Base-by-base conservation (phyloP, 2,797 vertebrate species). In the Ambastaia sidthimunki region DNA sequence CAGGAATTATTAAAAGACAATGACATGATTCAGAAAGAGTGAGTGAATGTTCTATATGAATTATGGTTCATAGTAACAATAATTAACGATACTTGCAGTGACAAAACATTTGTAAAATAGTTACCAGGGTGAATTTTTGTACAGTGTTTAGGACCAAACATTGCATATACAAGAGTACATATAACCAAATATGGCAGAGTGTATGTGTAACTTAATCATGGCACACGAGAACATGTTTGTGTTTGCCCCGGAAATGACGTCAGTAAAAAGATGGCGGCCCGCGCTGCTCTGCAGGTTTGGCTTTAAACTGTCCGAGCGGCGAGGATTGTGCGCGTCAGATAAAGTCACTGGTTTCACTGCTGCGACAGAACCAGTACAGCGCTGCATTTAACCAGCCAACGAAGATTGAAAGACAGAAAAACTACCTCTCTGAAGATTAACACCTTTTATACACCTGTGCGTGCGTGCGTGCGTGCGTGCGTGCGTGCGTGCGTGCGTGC, bases 221-320 rank as follows among this genome's bases (percentile, higher is more conserved):
- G 34, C 34, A 37, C 34, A n/a, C n/a, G n/a, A n/a, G n/a, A 3
- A 12, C 7, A 4, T 48, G 18, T 79, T 79, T 74, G 28, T 37
- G 34, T 37, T 37, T 37, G 34, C 21, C 25, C 55, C 85, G 89
- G 89, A 90, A 88, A 83, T 88, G 87, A 88, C 84, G 79, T 25
- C 10, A n/a, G 21, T 34, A 12, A 55, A 78, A 37, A 63, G 67
- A 84, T 84, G 87, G 84, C 80, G 82, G 82, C 82, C 72, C 70
- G 71, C 81, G 78, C 81, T 82, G 31, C 50, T 71, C 23, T 86
- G 86, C 86, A 83, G 87, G 82, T 78, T 87, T 84, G 85, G 74
- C 72, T 85, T 81, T 87, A 84, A 86, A 84, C 79, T 48, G 69
- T 84, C 47, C 75, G 77, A 63, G 82, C 70, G 71, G 52, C 72